Conservation (phyloP, 2,113 vertebrate genomes). For the Xiphorhynchus elegans region DNA sequence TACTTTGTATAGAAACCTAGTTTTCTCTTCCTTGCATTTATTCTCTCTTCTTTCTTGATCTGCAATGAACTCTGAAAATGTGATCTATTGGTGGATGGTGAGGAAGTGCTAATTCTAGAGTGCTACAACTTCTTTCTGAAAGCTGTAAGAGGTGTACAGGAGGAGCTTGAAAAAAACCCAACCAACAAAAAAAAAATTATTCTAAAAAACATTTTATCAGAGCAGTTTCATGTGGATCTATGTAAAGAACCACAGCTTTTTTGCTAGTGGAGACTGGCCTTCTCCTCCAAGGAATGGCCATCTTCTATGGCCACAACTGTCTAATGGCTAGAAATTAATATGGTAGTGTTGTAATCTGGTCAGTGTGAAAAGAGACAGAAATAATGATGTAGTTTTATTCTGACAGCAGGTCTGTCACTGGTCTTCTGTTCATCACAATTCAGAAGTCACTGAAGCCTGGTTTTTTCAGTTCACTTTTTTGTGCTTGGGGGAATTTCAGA, state of each 20-base stretch:
- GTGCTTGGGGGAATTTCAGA: background rate
- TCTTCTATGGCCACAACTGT: background rate
- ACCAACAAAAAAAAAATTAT: accelerated
- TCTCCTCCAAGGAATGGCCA: background rate
- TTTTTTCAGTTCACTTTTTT: background rate
- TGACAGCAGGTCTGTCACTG: background rate
- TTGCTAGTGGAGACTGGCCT: background rate
- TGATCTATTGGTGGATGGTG: background rate
- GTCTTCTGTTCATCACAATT: background rate
- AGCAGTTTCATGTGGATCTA: background rate
- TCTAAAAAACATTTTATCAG: background rate
- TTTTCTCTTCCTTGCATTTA: background rate
- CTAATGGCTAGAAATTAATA: background rate
- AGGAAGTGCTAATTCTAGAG: background rate
- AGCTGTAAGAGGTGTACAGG: background rate
- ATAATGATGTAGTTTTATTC: background rate
- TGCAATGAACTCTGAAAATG: background rate
- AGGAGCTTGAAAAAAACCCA: background rate
- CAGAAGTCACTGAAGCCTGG: background rate
- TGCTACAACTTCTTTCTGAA: background rate
- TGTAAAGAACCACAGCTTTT: background rate
- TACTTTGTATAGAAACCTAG: accelerated
- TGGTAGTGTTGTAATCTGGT: background rate
- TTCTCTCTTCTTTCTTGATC: background rate
- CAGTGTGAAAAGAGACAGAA: background rate